Conservation (phyloP, 1,140 invertebrate genomes). For the Ericerus pela region DNA sequence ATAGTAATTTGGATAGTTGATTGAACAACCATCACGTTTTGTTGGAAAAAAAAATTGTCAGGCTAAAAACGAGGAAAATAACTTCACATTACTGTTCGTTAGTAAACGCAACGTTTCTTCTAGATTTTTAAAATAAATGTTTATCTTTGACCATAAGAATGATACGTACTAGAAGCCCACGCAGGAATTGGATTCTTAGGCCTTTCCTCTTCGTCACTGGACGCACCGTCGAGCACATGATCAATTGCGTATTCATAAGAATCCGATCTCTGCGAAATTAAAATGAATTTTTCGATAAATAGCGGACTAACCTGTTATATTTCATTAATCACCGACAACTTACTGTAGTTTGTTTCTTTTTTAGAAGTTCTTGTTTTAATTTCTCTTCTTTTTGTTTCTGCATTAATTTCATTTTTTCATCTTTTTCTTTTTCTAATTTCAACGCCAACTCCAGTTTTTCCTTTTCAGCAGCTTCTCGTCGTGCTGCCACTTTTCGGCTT, state of each 20-base stretch:
- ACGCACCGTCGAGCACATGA: background rate
- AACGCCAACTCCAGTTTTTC: background rate
- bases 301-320: too few species aligned
- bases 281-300: too few species aligned
- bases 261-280: too few species aligned
- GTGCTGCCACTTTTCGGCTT: background rate
- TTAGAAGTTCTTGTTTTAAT: background rate
- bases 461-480: conserved; percentile 1
- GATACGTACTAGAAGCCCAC: background rate
- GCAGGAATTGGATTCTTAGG: background rate
- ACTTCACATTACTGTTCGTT: too few species aligned
- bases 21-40: too few species aligned
- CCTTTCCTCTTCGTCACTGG: background rate
- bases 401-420: background rate
- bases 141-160: background rate
- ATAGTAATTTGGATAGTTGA: too few species aligned
- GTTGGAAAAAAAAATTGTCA: background rate
- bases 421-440: background rate
- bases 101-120: too few species aligned
- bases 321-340: too few species aligned
- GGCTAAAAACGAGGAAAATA: too few species aligned
- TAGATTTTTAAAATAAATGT: too few species aligned
- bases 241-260: background rate
- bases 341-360: background rate
- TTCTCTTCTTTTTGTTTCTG: conserved; percentile 2